Evolutionary conservation across 2,888 invertebrate genomes (phyloP), one percentile per base, ranked within the genome.

Genomic region (Meandrusa payeni): DNA sequence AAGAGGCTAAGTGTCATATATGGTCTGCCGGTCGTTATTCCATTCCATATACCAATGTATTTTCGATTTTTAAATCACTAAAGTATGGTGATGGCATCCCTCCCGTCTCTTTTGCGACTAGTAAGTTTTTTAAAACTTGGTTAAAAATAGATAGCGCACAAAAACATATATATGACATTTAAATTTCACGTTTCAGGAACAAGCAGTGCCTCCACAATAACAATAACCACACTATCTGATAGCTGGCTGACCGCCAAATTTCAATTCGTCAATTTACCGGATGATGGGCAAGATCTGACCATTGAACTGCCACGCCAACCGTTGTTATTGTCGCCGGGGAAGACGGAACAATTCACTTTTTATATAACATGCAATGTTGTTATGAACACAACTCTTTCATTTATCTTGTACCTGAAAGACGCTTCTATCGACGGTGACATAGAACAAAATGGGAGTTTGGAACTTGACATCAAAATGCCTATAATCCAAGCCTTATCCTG

Each of bases 231-330:
- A 0, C 51, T 78, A 10, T 61, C 70, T 1, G 80, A 85, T 17
- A 82, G 65, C 41, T 86, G 86, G 85, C 46, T 87, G 12, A 79
- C 82, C 0, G 81, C 77, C 2, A 75, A 66, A 55, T 60, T 87
- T 2, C 62, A 73, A 23, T 79, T 85, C 36, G 60, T 70, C 9
- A 56, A 65, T 5, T 47, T 73, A 9, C 69, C 70, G 0, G 57
- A 72, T 20, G 48, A 64, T 1, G 64, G 62, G 0, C 54, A 54
- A 39, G 69, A 80, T 20, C 31, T 86, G 0, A 66, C 64, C 0
- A 64, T 86, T 6, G 85, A 85, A 51, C 41, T 82, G 2, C 86
- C 86, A 0, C 67, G 81, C 0, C 59, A 72, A 41, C 86, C 86
- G 0, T 46, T 83, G 1, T 58, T 83, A 0, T 49, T 87, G 1